phyloP scores from a whole-genome alignment of 2,113 vertebrate genomes.

The Acinonyx jubatus region DNA sequence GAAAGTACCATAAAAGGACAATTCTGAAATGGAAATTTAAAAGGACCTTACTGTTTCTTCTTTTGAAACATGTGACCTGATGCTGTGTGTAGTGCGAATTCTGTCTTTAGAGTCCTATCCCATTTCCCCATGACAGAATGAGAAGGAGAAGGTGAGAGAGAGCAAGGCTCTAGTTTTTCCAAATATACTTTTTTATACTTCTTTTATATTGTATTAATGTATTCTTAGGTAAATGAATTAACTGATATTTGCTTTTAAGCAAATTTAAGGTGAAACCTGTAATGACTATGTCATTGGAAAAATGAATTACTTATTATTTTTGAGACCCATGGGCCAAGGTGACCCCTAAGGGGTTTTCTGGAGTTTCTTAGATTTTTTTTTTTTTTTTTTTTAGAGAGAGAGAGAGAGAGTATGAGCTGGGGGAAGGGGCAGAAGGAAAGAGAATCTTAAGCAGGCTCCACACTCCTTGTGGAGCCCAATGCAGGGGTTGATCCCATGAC shows the following conservation, averaged over 20 bases:
- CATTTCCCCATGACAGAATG: not conserved
- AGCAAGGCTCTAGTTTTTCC: not conserved
- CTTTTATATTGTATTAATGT: conserved; percentile 66
- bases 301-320: conserved; percentile 67
- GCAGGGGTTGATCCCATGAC: too few relatives aligned
- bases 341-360: conserved; percentile 79
- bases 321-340: conserved; percentile 55
- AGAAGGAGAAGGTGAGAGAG: not conserved
- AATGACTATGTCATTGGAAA: conserved; percentile 90
- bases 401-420: too few relatives aligned
- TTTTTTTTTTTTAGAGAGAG: too few relatives aligned
- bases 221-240: conserved; percentile 63
- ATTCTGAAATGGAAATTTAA: not conserved
- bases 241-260: conserved; percentile 86
- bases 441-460: too few relatives aligned
- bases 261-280: conserved; percentile 84
- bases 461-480: too few relatives aligned
- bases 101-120: not conserved
- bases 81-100: not conserved
- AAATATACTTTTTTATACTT: conserved; percentile 36
- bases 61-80: conserved; percentile 36
- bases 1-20: not conserved
- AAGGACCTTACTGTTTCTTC: not conserved
- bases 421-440: too few relatives aligned
- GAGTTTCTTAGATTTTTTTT: conserved; percentile 15